phyloP scores from a whole-genome alignment of 2,113 vertebrate species.

The Psilopsiagon aurifrons region DNA sequence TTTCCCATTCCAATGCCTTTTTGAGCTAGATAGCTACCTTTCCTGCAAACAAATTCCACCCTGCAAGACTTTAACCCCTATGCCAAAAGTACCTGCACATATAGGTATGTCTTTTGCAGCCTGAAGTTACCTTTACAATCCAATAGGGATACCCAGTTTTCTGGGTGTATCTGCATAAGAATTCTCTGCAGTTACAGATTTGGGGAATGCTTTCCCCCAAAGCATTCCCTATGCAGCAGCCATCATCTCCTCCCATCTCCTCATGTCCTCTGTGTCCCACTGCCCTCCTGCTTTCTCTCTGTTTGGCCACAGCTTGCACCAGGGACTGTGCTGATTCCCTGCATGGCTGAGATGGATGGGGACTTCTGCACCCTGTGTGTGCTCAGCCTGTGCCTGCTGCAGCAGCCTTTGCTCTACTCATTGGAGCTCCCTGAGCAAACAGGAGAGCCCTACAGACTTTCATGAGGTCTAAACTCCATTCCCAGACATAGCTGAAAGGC shows the following conservation, averaged over 20 bases:
- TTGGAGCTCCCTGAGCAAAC: neutral
- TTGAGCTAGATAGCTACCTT: no score
- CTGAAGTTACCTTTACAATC: neutral
- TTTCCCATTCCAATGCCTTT: neutral
- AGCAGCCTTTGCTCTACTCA: neutral
- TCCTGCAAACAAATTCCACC: neutral
- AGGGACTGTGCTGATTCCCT: fast-evolving
- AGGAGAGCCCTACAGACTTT: neutral
- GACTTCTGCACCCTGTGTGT: neutral
- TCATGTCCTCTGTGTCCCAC: fast-evolving
- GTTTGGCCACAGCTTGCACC: neutral
- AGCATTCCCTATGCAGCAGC: neutral
- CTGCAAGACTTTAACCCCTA: fast-evolving
- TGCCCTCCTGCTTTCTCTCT: no score
- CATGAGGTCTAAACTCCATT: neutral
- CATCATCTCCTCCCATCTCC: neutral
- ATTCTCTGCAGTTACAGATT: neutral
- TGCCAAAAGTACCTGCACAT: neutral
- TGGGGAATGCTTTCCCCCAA: no score
- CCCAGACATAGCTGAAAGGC: neutral
- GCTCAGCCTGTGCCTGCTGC: neutral
- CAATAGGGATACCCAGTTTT: neutral
- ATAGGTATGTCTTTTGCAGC: neutral
- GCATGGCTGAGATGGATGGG: fast-evolving
- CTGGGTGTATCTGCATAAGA: neutral